Percentiles rank a stretch among this genome's conserved stretches.
phyloP scores from a whole-genome alignment of 1,140 invertebrate species.

The Atta texana region DNA sequence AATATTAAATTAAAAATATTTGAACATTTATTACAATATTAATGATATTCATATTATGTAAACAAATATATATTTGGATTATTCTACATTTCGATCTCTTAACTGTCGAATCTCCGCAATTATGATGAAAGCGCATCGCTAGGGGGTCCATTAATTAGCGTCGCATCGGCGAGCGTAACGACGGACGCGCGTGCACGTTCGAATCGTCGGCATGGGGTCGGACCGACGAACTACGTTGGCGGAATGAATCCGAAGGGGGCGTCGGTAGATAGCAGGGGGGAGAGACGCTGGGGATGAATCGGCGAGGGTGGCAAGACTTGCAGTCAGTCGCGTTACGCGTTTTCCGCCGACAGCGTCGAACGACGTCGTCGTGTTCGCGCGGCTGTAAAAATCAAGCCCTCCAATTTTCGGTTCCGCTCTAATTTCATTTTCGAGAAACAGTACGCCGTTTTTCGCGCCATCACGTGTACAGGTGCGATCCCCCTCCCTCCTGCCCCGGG shows the following conservation, averaged over 20 bases:
- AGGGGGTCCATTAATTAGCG: conserved; percentile 47
- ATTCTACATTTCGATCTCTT: not conserved
- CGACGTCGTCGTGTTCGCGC: conserved; percentile 23
- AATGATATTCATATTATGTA: too few relatives aligned
- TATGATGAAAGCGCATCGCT: conserved; percentile 2
- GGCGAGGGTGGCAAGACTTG: conserved; percentile 77
- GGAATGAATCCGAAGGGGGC: conserved; percentile 71
- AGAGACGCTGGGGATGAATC: conserved; percentile 68
- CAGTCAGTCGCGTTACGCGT: conserved; percentile 80
- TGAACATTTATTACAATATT: too few relatives aligned
- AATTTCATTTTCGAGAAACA: not conserved
- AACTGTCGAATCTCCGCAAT: not conserved
- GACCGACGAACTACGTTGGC: conserved; percentile 55
- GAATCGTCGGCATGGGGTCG: conserved; percentile 68
- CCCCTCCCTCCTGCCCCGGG: too few relatives aligned
- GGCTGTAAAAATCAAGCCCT: not conserved
- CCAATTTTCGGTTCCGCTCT: too few relatives aligned
- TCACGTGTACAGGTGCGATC: conserved; percentile 2
- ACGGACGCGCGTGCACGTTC: conserved; percentile 33
- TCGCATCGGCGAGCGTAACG: conserved; percentile 34
- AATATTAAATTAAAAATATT: not conserved
- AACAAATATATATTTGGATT: not conserved
- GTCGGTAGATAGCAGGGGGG: conserved; percentile 46
- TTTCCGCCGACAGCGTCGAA: conserved; percentile 66
- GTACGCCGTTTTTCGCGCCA: not conserved